Conservation (phyloP, 1,140 invertebrate species). For the Drosophila yakuba region DNA sequence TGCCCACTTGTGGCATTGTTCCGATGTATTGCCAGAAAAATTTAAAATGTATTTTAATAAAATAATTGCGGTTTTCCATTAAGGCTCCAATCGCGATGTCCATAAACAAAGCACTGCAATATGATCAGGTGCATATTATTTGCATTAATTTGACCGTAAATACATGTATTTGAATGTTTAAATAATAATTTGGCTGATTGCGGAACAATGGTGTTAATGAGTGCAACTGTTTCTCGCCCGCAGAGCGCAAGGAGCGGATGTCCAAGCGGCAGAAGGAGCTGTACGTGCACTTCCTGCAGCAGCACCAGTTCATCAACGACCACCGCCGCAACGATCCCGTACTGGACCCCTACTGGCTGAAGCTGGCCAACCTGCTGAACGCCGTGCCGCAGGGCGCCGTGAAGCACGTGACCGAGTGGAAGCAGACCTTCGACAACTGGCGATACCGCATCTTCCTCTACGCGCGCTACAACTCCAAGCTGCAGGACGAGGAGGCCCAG, state of each 20-base stretch:
- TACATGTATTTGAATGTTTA: constrained; percentile 13
- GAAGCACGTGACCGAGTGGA: constrained; percentile 81
- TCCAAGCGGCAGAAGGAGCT: constrained; percentile 80
- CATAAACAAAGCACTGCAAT: constrained; percentile 9
- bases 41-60: background rate
- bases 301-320: constrained; percentile 78
- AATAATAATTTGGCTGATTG: background rate
- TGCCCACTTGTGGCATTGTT: too few relatives aligned
- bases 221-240: background rate
- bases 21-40: too few relatives aligned
- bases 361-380: constrained; percentile 75
- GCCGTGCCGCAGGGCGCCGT: constrained; percentile 79
- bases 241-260: constrained; percentile 82
- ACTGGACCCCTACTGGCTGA: constrained; percentile 77
- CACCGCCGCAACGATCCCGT: constrained; percentile 77
- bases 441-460: constrained; percentile 81
- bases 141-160: constrained; percentile 14
- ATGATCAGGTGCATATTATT: constrained; percentile 19
- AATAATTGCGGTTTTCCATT: background rate
- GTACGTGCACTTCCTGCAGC: constrained; percentile 79
- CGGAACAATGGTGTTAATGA: background rate
- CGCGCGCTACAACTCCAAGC: constrained; percentile 79
- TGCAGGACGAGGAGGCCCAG: constrained; percentile 76
- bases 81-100: background rate
- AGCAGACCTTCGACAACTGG: constrained; percentile 83